phyloP scores from a whole-genome alignment of 2,888 invertebrate genomes.

The Agrilus biguttatus region DNA sequence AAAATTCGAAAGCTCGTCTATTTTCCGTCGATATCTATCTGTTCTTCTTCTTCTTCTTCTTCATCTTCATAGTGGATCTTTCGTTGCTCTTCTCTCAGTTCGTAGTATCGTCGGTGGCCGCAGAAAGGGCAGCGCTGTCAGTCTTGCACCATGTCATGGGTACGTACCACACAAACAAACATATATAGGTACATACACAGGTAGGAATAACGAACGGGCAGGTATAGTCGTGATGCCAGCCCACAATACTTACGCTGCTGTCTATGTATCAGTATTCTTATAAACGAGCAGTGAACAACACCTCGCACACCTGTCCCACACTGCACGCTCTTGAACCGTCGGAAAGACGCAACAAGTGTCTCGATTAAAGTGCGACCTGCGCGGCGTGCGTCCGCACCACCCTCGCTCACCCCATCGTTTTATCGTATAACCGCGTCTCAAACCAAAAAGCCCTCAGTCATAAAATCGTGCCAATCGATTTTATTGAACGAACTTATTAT shows the following conservation, averaged over 20 bases:
- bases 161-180: slow-evolving; percentile 11
- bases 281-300: slow-evolving; percentile 16
- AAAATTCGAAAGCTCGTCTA: too few species aligned
- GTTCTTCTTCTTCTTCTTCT: too few species aligned
- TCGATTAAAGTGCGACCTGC: slow-evolving; percentile 6
- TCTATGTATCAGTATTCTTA: slow-evolving; percentile 19
- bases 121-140: slow-evolving; percentile 13
- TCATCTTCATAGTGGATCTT: too few species aligned
- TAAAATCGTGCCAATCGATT: too few species aligned
- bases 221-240: slow-evolving; percentile 21
- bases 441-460: background rate
- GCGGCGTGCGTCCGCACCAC: slow-evolving; percentile 3
- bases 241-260: slow-evolving; percentile 15
- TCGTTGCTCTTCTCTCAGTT: too few species aligned
- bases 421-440: slow-evolving; percentile 3
- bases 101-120: slow-evolving; percentile 15
- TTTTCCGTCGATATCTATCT: too few species aligned
- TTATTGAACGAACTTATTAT: too few species aligned
- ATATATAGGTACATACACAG: slow-evolving; percentile 9
- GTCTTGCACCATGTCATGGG: background rate
- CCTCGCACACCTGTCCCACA: slow-evolving; percentile 12
- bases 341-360: slow-evolving; percentile 19
- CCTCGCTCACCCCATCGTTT: slow-evolving; percentile 7
- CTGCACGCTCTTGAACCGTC: slow-evolving; percentile 6
- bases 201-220: slow-evolving; percentile 14